Base-by-base conservation (phyloP, 2,888 invertebrate genomes). In the Chaitophorus viminalis region DNA sequence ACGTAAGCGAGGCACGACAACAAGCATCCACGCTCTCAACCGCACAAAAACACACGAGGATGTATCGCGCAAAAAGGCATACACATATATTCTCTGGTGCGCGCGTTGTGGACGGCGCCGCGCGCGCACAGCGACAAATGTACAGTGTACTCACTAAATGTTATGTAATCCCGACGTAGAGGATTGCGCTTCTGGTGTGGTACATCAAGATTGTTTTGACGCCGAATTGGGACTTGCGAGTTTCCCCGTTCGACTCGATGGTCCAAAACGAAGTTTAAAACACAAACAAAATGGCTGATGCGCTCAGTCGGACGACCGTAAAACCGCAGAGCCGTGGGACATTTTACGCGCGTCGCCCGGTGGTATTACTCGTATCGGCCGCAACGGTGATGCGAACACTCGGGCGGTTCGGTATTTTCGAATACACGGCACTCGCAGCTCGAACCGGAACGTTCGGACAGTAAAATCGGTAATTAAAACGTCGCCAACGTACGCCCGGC, bases 401-500 rank as follows among this genome's bases (percentile, higher is more conserved):
- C 60, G 60, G 91, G 91, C 90, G 91, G 92, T 93, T 93, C 54
- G 84, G 88, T 85, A 70, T n/a, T n/a, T n/a, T n/a, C n/a, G n/a
- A n/a, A n/a, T n/a, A 25, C 17, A 33, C n/a, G 54, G 74, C 74
- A 60, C 81, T 81, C 82, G 33, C 46, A 72, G 52, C 33, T 46
- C 46, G 46, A 36, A 65, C 60, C 39, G 60, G 39, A 75, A 79
- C 79, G 2, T 46, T n/a, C 79, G 72, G 25, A 79, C 29, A 6
- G 39, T 25, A 74, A 78, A 65, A 77, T 68, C 77, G 31, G 65
- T 31, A 77, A 85, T 85, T 52, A 54, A 72, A 78, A 78, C 70
- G 52, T 78, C 70, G 52, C 68, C 25, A 77, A 74, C 72, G 31
- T 60, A 87, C 86, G 79, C 86, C 86, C 86, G 86, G 86, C 72